Conservation (phyloP, 64 coral and sea anemone species). For the Stichodactyla mertensii region DNA sequence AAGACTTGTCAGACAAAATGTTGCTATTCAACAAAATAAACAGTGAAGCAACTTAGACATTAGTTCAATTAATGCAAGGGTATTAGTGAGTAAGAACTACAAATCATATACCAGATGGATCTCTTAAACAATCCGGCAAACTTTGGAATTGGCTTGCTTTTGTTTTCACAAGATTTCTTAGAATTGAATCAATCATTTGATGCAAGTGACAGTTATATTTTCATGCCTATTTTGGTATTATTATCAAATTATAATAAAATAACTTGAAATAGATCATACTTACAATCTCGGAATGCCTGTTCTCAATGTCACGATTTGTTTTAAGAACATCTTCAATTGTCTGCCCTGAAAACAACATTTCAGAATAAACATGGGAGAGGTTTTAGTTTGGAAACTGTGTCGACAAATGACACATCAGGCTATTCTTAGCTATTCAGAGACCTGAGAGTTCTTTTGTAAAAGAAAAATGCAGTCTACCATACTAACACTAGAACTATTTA, state of each 20-base stretch:
- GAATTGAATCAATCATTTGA: too few species aligned
- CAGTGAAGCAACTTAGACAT: background rate
- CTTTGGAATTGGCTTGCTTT: background rate
- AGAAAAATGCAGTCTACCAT: background rate
- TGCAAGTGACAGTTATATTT: too few species aligned
- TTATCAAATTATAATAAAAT: background rate
- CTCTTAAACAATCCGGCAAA: background rate
- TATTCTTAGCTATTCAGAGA: background rate
- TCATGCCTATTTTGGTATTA: too few species aligned
- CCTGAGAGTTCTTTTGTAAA: background rate
- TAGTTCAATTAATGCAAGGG: background rate
- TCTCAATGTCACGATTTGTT: slow-evolving; percentile 5
- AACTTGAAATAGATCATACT: background rate
- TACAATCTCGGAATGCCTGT: background rate
- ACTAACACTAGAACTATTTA: background rate
- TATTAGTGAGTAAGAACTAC: background rate
- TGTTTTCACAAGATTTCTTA: background rate
- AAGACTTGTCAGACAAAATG: background rate
- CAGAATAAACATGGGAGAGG: background rate
- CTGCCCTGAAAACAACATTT: slow-evolving; percentile 1
- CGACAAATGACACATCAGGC: background rate
- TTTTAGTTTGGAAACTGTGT: background rate
- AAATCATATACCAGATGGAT: background rate
- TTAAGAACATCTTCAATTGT: background rate
- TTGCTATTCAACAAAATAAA: background rate